Evolutionary conservation across 2,113 vertebrate species (phyloP).

Genomic region (Muntiacus muntjak): DNA sequence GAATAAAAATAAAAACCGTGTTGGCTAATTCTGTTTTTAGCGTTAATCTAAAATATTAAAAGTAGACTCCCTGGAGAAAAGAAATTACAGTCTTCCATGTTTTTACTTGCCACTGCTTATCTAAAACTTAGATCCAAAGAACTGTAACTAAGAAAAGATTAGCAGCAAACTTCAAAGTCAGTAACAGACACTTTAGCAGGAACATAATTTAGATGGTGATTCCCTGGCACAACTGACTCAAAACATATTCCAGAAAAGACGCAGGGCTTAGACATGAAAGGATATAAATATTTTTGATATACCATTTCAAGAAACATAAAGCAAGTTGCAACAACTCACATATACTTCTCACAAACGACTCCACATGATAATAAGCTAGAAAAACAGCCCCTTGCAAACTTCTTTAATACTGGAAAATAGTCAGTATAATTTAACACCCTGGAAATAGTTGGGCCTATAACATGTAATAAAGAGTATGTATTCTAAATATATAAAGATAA

Average conservation of each 20-base stretch:
- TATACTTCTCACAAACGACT: conserved; percentile 1
- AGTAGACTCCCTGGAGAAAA: not conserved
- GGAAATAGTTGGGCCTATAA: not conserved
- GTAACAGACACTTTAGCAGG: not conserved
- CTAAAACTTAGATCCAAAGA: conserved; percentile 45
- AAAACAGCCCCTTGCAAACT: not conserved
- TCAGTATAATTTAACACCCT: not conserved
- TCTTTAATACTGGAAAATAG: not conserved
- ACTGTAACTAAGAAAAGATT: conserved; percentile 37
- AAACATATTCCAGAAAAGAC: conserved; percentile 39
- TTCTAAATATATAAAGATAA: not conserved
- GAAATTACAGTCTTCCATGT: not conserved
- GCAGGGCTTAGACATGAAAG: conserved; percentile 31
- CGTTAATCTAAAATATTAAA: conserved; percentile 42
- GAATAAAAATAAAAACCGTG: conserved; percentile 39
- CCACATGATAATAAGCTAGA: not conserved
- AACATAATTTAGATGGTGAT: conserved; percentile 45
- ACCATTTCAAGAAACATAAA: conserved; percentile 54
- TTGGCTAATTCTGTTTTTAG: conserved; percentile 29
- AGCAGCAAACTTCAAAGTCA: conserved; percentile 53
- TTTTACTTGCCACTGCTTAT: conserved; percentile 52
- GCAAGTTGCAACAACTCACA: conserved; percentile 18
- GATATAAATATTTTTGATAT: conserved; percentile 27
- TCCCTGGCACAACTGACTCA: conserved; percentile 32
- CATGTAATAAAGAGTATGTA: not conserved